These are phyloP conservation scores for Falcaria lacertinaria DNA, from an alignment of 2,888 invertebrate genomes.

Conservation along the genomic window DNA sequence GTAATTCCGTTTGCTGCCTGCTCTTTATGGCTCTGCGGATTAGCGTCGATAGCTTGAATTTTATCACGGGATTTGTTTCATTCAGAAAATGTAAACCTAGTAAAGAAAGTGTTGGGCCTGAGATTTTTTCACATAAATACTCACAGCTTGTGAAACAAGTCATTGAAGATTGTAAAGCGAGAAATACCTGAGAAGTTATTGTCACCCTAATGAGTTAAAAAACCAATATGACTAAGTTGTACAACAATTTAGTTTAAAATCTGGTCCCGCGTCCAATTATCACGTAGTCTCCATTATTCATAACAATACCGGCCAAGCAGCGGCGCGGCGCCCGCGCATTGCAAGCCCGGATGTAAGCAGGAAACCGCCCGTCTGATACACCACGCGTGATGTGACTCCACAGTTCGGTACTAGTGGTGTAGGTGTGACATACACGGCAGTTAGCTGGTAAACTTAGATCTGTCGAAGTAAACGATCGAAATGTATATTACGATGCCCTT, in stretches of 20 bases:
- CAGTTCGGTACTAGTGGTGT: not conserved
- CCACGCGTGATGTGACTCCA: constrained; percentile 22
- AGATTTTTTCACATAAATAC: too few species aligned
- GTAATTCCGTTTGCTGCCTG: constrained; percentile 10
- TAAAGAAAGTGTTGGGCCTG: too few species aligned
- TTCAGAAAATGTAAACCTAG: not conserved
- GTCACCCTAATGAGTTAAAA: too few species aligned
- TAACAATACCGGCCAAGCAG: constrained; percentile 27
- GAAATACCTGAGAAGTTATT: too few species aligned
- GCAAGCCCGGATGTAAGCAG: constrained; percentile 56
- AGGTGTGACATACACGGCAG: too few species aligned
- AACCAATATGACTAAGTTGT: too few species aligned
- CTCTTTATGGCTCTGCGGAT: constrained; percentile 15
- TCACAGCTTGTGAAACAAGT: too few species aligned
- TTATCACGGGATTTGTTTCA: not conserved
- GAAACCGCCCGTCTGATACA: constrained; percentile 48
- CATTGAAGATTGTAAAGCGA: too few species aligned
- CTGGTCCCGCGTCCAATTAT: not conserved
- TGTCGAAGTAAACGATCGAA: too few species aligned
- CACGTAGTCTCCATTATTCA: not conserved
- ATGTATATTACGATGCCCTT: too few species aligned
- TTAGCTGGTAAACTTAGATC: too few species aligned
- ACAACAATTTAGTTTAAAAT: not conserved
- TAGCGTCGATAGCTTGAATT: not conserved
- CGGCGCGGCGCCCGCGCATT: constrained; percentile 29